Base-by-base conservation (phyloP, 2,888 invertebrate species). In the Eumacrocentrus americanus region DNA sequence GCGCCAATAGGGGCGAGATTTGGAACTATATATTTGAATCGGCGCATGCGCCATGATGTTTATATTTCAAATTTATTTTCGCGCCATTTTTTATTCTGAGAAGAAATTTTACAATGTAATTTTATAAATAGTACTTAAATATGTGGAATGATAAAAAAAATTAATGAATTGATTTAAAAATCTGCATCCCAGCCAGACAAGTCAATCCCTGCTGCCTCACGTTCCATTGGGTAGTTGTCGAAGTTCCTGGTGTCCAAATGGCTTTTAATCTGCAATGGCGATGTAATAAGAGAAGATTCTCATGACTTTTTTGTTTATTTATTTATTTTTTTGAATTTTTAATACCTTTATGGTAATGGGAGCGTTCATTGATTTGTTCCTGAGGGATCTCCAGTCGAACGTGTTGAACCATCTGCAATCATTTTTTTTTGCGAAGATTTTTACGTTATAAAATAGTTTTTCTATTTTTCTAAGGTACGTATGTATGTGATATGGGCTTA, bases 161-260 rank as follows among this genome's bases (percentile, higher is more conserved):
- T 25, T 23, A 47, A 47, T 47, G 12, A 1, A 47, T 25, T 37
- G n/a, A 9, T 2, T 84, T 82, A 95, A 81, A 95, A 95, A 73
- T 93, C 90, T 55, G 85, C 82, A 79, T 95, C 95, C 94, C 95
- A 95, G 34, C 93, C 94, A 5, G 92, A 91, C 16, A 84, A 85
- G 77, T 95, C 95, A 73, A 92, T 91, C 0, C 91, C 91, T 0
- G 94, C 92, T 60, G 89, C 83, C 64, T 88, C 88, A 61, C 86
- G 86, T 68, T 93, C 92, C 50, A 88, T 88, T 6, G 91, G 89
- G 76, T 90, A 92, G 58, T 86, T 85, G 77, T 96, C 95, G 78
- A 97, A 95, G 83, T 95, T 91, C 70, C 87, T 86, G 25, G 89
- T 85, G 77, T 96, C 95, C 9, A 87, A 84, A 66, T 89, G 86